These are phyloP conservation scores for Hypanus sabinus DNA, from an alignment of 2,113 vertebrate genomes.

Conservation along the genomic window DNA sequence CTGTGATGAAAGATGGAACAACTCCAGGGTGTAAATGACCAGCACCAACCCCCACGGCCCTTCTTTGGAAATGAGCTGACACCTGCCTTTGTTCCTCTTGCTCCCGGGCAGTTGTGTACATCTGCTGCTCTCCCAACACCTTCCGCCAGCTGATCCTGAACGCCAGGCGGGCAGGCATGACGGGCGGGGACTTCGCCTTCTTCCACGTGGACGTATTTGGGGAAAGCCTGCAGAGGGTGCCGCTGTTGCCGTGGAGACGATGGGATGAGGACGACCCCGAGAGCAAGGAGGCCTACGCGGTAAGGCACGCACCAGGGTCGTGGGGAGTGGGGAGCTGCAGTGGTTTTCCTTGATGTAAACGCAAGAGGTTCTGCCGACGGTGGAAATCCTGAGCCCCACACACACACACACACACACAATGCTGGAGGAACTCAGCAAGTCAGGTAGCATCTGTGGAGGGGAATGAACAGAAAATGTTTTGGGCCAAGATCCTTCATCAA, in stretches of 20 bases:
- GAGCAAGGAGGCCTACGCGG: conserved; percentile 74
- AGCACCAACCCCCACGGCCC: background rate
- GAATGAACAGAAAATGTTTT: too few species aligned
- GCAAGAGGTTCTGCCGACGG: too few species aligned
- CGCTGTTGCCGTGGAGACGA: conserved; percentile 65
- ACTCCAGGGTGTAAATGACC: background rate
- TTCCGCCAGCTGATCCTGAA: conserved; percentile 78
- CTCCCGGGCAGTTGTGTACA: conserved; percentile 70
- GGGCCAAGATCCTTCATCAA: too few species aligned
- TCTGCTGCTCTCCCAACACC: conserved; percentile 72
- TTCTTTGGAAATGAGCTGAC: background rate
- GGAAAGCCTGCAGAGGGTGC: conserved; percentile 58
- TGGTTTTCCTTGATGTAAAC: too few species aligned
- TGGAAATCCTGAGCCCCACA: too few species aligned
- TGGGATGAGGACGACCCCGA: conserved; percentile 62
- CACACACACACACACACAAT: too few species aligned
- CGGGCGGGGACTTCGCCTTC: conserved; percentile 71
- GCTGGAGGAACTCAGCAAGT: too few species aligned
- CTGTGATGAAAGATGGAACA: background rate
- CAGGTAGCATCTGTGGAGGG: too few species aligned
- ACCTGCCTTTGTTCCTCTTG: background rate
- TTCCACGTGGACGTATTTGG: conserved; percentile 85
- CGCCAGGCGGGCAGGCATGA: conserved; percentile 60
- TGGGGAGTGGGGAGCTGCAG: too few species aligned
- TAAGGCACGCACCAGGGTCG: conserved; percentile 44